Evolutionary conservation across 2,113 vertebrate genomes (phyloP), one percentile per base, ranked within the genome.

Genomic region (Eolophus roseicapilla): DNA sequence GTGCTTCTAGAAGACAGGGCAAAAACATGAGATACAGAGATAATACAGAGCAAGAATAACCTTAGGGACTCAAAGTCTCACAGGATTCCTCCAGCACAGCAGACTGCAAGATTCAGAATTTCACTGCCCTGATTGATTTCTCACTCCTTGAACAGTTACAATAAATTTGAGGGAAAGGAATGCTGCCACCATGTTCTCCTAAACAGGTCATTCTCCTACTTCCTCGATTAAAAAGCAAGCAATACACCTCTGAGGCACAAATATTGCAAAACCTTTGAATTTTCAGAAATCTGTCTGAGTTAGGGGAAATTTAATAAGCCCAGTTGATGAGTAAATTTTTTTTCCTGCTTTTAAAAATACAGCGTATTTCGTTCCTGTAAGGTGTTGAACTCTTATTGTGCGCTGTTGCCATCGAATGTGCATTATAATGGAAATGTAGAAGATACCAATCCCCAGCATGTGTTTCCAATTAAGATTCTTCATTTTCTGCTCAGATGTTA

Each of bases 391-490:
- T 8, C 9, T 80, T 33, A 13, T 78, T 55, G 10, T 81, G 35
- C 4, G 2, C n/a, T 74, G 50, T 25, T 90, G 37, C 49, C 25
- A 20, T 49, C 4, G 1, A 63, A 82, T 35, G 35, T 82, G 64
- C 60, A 47, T 59, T 53, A 17, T 39, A 50, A 88, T 79, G 37
- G 46, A 86, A 93, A 81, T 23, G 55, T 3, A 60, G 76, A 81
- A 64, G 55, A 78, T 68, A 65, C 73, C 64, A 86, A 31, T 49
- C 23, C 79, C 28, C 93, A 90, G 70, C 6, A 0, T 47, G 80
- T 59, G 50, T 67, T 93, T 88, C 78, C 77, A 90, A 93, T 94
- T 90, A 95, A 86, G 79, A 84, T 68, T 82, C 65, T 84, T 96
- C 65, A 59, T 84, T 92, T 93, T 96, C 76, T 71, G 31, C 82